Percentiles rank a stretch among this genome's conserved stretches.
Evolutionary conservation across 92 coral and sea anemone species (phyloP).

Genomic region (Metridium senile): DNA sequence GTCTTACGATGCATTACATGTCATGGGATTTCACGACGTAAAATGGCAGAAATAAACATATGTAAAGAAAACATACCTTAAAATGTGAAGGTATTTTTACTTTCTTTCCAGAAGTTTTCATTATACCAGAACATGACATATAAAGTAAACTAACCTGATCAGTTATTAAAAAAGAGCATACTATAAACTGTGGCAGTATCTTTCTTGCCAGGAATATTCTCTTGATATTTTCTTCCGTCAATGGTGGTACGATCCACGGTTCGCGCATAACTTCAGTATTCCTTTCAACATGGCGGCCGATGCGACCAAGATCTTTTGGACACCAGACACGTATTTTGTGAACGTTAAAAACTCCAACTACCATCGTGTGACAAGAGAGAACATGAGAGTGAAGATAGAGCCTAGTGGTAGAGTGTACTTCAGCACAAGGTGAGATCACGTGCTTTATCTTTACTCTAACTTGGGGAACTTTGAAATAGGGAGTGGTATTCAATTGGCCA

Average conservation of each 20-base stretch:
- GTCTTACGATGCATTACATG: too few relatives aligned
- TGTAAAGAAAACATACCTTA: too few relatives aligned
- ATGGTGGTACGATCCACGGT: conserved; percentile 95
- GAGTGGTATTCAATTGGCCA: too few relatives aligned
- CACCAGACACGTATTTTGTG: conserved; percentile 95
- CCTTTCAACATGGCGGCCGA: conserved; percentile 96
- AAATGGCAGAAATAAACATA: too few relatives aligned
- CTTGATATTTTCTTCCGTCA: conserved; percentile 98
- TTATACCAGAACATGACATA: too few relatives aligned
- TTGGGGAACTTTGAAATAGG: too few relatives aligned
- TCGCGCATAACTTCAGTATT: conserved; percentile 85
- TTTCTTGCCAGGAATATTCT: conserved; percentile 72
- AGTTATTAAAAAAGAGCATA: background rate
- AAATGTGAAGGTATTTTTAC: too few relatives aligned
- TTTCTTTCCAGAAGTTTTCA: too few relatives aligned
- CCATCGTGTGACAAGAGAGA: conserved; percentile 88
- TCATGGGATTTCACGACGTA: too few relatives aligned
- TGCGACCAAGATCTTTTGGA: conserved; percentile 90
- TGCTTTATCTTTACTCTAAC: too few relatives aligned
- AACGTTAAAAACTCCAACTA: conserved; percentile 85
- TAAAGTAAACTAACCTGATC: too few relatives aligned
- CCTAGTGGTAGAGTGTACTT: conserved; percentile 79
- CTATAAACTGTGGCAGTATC: background rate
- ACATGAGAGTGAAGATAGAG: conserved; percentile 89
- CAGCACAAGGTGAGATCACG: conserved; percentile 74